Conservation (phyloP, 2,113 vertebrate genomes). For the Cisticola juncidis region DNA sequence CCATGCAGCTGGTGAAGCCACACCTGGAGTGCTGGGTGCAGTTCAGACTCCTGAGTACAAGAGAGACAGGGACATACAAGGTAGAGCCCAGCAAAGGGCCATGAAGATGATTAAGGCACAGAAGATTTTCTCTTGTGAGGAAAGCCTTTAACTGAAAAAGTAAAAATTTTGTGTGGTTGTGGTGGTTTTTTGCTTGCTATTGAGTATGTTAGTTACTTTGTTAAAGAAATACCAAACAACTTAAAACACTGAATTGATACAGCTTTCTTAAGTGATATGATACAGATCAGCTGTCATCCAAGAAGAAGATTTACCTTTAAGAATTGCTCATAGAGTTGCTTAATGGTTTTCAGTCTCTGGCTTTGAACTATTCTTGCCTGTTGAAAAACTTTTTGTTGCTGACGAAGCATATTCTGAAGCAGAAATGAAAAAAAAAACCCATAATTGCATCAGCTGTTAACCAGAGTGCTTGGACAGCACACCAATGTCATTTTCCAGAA, state of each 20-base stretch:
- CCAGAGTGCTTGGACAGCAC: neutral
- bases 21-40: neutral
- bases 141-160: neutral
- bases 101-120: neutral
- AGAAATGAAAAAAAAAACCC: conserved; percentile 1
- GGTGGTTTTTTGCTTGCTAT: neutral
- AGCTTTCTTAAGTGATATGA: neutral
- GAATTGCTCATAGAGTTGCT: conserved; percentile 88
- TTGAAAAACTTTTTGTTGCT: conserved; percentile 92
- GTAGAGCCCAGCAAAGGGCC: neutral
- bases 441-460: neutral
- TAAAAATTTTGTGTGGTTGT: neutral
- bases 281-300: neutral
- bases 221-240: neutral
- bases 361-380: conserved; percentile 87
- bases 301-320: conserved; percentile 79
- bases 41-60: neutral
- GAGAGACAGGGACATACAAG: neutral
- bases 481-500: neutral
- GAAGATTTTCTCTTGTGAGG: neutral
- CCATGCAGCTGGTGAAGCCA: neutral
- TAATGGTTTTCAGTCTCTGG: conserved; percentile 90
- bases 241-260: neutral
- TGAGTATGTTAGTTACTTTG: neutral
- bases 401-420: conserved; percentile 85